Base-by-base conservation (phyloP, 2,113 vertebrate species). In the Carassius gibelio region DNA sequence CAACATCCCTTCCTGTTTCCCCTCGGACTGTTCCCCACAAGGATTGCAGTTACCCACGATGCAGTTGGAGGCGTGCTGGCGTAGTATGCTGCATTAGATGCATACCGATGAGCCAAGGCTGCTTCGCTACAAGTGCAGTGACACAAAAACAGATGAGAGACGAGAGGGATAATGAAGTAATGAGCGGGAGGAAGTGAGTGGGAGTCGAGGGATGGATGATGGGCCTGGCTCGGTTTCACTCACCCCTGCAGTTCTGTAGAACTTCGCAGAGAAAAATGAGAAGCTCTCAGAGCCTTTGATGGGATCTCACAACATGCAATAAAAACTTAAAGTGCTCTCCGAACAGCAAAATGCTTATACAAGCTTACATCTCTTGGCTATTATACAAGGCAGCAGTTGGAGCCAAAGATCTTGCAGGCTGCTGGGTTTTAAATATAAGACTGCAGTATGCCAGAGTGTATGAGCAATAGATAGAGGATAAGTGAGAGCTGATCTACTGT, bases 51-150 rank as follows among this genome's bases (percentile, higher is more conserved):
- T 61, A 87, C 38, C 75, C 86, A 72, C 64, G 42, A 74, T 87
- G 75, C 68, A 57, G n/a, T 74, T 75, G 76, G 38, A 86, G 52
- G 75, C 14, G 48, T 45, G 50, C 34, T 81, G 80, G 77, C 78
- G 88, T 57, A 88, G 48, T 69, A 82, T 82, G n/a, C 72, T 45
- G 66, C 42, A 55, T 68, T 74, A 69, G 75, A 85, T 83, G 78
- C 82, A 86, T 89, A 84, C 86, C 66, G 89, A 92, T 87, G 86
- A 72, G 88, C 59, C 26, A 76, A 52, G 85, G 64, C 68, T 61
- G 23, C 50, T 83, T 14, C 6, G n/a, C 36, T 8, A 80, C 52
- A 80, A 64, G 36, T 62, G 69, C 68, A 75, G 76, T 62, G 75
- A 84, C 62, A 86, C 45, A 55, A 50, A 50, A 30, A 62, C 66